These are phyloP conservation scores for Gerris lacustris DNA, from an alignment of 2,888 invertebrate species.

Conservation along the genomic window DNA sequence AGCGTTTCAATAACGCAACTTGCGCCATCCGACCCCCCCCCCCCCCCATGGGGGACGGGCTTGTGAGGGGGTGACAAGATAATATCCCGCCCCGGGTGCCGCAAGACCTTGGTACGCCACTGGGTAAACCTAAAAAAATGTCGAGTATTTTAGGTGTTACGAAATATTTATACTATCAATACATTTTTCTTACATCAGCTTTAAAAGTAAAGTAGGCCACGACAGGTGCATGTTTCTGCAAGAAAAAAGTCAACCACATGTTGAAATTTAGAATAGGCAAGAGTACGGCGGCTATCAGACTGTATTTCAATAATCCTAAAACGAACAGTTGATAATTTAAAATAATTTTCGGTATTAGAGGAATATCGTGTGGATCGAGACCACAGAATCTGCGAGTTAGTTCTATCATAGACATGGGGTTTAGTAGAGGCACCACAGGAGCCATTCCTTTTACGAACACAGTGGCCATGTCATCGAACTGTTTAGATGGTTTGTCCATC, in stretches of 20 bases:
- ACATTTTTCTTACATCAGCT: background rate
- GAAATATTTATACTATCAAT: no score
- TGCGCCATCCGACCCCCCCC: no score
- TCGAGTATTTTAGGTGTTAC: no score
- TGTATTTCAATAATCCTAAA: constrained; percentile 35
- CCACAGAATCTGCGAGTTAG: constrained; percentile 45
- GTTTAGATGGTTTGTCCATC: constrained; percentile 45
- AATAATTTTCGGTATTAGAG: constrained; percentile 35
- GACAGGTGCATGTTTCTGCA: constrained; percentile 56
- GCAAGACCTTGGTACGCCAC: no score
- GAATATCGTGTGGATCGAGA: constrained; percentile 39
- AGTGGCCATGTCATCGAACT: constrained; percentile 52
- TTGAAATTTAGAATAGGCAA: constrained; percentile 50
- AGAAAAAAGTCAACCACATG: constrained; percentile 45
- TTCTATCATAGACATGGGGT: constrained; percentile 46
- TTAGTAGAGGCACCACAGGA: constrained; percentile 51
- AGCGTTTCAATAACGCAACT: no score
- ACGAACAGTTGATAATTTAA: constrained; percentile 36
- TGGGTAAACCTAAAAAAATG: no score
- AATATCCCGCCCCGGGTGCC: no score
- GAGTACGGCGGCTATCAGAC: constrained; percentile 39
- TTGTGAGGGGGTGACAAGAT: no score
- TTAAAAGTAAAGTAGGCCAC: constrained; percentile 50
- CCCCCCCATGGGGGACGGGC: no score
- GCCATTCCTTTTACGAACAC: constrained; percentile 56